phyloP scores from a whole-genome alignment of 2,113 vertebrate genomes.

The Empidonax traillii region DNA sequence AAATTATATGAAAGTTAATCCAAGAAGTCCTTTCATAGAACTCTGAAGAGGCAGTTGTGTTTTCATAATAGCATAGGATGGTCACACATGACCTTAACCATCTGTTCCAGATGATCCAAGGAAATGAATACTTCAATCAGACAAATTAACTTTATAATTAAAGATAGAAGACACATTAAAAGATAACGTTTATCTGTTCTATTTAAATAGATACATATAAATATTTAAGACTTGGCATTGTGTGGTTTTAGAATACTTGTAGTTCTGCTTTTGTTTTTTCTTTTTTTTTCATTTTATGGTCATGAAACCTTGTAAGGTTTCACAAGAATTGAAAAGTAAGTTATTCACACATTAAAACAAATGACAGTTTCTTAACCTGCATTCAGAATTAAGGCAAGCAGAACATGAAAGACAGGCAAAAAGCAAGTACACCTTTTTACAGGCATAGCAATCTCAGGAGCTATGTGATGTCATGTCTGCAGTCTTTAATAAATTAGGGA shows the following conservation, averaged over 20 bases:
- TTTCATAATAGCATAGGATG: background rate
- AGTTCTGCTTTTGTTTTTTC: background rate
- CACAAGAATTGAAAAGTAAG: background rate
- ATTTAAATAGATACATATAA: background rate
- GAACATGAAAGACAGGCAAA: background rate
- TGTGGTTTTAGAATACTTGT: background rate
- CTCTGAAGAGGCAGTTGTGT: background rate
- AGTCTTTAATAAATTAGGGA: background rate
- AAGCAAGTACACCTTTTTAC: background rate
- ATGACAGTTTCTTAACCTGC: background rate
- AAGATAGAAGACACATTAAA: background rate
- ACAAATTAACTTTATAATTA: background rate
- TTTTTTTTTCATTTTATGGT: background rate
- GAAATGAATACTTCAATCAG: background rate
- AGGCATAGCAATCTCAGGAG: background rate
- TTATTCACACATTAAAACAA: background rate
- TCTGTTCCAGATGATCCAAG: background rate
- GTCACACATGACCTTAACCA: background rate
- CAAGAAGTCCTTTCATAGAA: background rate
- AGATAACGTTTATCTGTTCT: background rate
- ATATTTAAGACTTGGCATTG: background rate
- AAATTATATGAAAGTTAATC: background rate
- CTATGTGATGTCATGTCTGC: background rate
- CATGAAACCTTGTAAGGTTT: background rate
- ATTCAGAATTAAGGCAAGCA: background rate